Percentiles rank a stretch among this genome's conserved stretches.
Evolutionary conservation across 2,113 vertebrate species (phyloP).

Genomic region (Podarcis muralis): DNA sequence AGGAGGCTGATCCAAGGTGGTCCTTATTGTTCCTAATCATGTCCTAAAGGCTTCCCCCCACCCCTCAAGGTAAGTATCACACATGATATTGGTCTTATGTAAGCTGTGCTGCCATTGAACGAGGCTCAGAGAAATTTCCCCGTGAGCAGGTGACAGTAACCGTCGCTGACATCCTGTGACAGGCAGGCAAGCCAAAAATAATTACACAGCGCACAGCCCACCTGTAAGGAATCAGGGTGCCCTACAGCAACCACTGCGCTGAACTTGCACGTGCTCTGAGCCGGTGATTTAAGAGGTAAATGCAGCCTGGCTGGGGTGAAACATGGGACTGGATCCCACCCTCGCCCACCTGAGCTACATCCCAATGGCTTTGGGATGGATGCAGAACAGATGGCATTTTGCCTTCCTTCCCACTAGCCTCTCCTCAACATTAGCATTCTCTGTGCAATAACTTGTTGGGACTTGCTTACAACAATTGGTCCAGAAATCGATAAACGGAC

Average conservation of each 20-base stretch:
- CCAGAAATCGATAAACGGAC: slow-evolving; percentile 12
- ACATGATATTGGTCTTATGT: not conserved
- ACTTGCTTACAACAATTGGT: not conserved
- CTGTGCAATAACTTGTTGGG: not conserved
- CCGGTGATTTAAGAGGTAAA: not conserved
- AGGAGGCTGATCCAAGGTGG: not conserved
- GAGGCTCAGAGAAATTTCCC: not conserved
- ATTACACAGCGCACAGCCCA: slow-evolving; percentile 12
- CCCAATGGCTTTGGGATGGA: not conserved
- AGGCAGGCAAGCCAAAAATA: slow-evolving; percentile 30
- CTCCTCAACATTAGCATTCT: not conserved
- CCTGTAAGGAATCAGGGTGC: not conserved
- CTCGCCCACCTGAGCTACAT: not conserved
- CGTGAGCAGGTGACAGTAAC: slow-evolving; percentile 33
- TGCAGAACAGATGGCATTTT: not conserved
- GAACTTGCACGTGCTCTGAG: not conserved
- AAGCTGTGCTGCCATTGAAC: not conserved
- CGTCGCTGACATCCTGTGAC: slow-evolving; percentile 4
- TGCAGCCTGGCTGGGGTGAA: not conserved
- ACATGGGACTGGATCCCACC: not conserved
- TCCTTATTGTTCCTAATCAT: not conserved
- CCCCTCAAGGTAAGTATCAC: not conserved
- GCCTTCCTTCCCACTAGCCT: not conserved
- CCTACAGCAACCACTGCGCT: not conserved
- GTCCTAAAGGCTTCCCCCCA: not conserved